phyloP scores from a whole-genome alignment of 2,888 invertebrate genomes.

The Cotesia congregata region DNA sequence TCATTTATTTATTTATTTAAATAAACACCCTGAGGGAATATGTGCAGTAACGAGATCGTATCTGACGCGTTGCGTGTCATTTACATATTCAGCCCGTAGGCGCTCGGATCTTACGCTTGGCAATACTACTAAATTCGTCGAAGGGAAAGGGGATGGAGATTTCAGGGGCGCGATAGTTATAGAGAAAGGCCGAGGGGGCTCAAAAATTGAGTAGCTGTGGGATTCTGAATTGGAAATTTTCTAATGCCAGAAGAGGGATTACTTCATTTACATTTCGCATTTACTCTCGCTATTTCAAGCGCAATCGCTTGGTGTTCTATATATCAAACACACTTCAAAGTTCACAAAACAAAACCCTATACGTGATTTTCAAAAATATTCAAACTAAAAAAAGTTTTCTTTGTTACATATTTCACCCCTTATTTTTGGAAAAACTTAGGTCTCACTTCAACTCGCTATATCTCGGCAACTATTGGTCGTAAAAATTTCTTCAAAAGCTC shows the following conservation, averaged over 20 bases:
- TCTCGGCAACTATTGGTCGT: neutral
- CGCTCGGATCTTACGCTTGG: slow-evolving; percentile 57
- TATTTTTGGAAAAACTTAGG: neutral
- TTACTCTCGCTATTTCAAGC: no score
- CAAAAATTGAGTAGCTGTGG: no score
- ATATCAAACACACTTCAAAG: neutral
- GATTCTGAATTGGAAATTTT: no score
- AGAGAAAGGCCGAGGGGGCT: no score
- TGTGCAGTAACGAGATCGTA: slow-evolving; percentile 61
- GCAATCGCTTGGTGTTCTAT: neutral
- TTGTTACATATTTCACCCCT: neutral
- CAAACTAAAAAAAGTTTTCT: neutral
- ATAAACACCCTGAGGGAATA: slow-evolving; percentile 2
- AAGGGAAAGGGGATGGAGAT: slow-evolving; percentile 9
- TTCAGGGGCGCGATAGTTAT: slow-evolving; percentile 14
- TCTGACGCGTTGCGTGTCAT: slow-evolving; percentile 62
- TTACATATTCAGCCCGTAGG: slow-evolving; percentile 64
- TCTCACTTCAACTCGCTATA: neutral
- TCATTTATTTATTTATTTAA: slow-evolving; percentile 6
- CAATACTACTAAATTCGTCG: slow-evolving; percentile 26
- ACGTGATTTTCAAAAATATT: neutral
- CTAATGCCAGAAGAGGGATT: no score
- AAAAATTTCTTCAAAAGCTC: neutral
- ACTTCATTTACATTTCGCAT: no score
- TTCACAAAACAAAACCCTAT: neutral